Base-by-base conservation (phyloP, 1,140 invertebrate genomes). In the Drosophila trapezifrons region DNA sequence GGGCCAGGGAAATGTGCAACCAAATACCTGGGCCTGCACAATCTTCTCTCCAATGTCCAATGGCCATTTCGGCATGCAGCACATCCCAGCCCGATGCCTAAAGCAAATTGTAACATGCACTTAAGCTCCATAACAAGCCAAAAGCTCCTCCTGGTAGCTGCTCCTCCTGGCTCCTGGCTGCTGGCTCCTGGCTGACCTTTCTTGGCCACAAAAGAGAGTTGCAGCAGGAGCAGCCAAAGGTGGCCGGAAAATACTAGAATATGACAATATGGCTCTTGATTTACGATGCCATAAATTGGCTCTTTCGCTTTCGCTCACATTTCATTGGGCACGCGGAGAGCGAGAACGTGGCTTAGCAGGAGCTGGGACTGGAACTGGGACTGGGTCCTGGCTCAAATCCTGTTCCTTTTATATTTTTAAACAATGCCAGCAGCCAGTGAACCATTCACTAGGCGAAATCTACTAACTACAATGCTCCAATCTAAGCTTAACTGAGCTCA, bases 261-360 rank as follows among this genome's bases (percentile, higher is more conserved):
- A 79, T 78, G 81, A 84, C 80, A 84, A 84, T 84, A 84, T 85
- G 78, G 81, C 59, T 77, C 66, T 80, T 85, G 81, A 84, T 85
- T 85, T 85, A 84, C 69, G 76, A 65, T 56, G 81, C 76, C 58
- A 83, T 84, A 83, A 83, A 84, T 84, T 76, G 51, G 76, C 27
- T 80, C 79, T 74, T 82, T 78, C 78, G 76, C 74, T 76, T 71
- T 64, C 67, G 62, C 75, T 69, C 56, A 62, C 75, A 75, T 69
- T 74, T 71, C 67, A 40, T 38, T 62, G 65, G 56, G 27, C 62
- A 22, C 43, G 57, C 12, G 13, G 29, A 18, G 17, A 4, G 22
- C n/a, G n/a, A n/a, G 22, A 22, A 22, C 22, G 4, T 22, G 22
- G 22, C 22, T 22, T 4, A 22, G 12, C 18, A 10, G 32, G 18